Base-by-base conservation (phyloP, 2,888 invertebrate genomes). In the Phasia obesa region DNA sequence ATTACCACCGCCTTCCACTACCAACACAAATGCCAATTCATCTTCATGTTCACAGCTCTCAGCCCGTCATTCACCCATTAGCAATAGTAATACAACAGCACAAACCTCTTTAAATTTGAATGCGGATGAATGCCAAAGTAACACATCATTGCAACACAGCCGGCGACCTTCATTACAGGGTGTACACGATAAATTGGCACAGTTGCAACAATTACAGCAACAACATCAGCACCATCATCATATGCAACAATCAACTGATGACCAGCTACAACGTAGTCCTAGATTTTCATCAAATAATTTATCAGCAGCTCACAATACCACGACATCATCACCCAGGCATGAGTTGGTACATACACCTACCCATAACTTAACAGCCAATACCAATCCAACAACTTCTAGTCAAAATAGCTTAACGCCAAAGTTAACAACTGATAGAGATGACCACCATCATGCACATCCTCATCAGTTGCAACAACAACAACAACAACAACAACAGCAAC, bases 121-220 rank as follows among this genome's bases (percentile, higher is more conserved):
- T 73, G 49, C 81, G 19, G 84, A 84, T 57, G 84, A 83, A 35
- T 51, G 60, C 53, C 73, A 83, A 65, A 71, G 31, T 49, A 44
- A 49, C 25, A 21, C 75, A 38, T 53, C 67, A 21, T 55, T 83
- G 21, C 79, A 79, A 53, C 81, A 80, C 62, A 88, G 84, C 1
- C 80, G 88, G 35, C 87, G 90, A 53, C 79, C 88, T 13, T 90
- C 90, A 15, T 73, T 90, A 81, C 89, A 89, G 85, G 90, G 89
- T 9, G 90, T 89, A 65, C 90, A 90, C 82, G 90, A 90, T 78
- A 90, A 89, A 85, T 84, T 90, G 47, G 87, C 87, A 65, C 86
- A 86, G 67, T 74, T 86, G 65, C 86, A 86, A 49, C 84, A 84
- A 57, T 59, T 85, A 44, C 88, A 88, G 1, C 89, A 89, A 71